Conservation (phyloP, 2,113 vertebrate genomes). For the Glareola pratincola region DNA sequence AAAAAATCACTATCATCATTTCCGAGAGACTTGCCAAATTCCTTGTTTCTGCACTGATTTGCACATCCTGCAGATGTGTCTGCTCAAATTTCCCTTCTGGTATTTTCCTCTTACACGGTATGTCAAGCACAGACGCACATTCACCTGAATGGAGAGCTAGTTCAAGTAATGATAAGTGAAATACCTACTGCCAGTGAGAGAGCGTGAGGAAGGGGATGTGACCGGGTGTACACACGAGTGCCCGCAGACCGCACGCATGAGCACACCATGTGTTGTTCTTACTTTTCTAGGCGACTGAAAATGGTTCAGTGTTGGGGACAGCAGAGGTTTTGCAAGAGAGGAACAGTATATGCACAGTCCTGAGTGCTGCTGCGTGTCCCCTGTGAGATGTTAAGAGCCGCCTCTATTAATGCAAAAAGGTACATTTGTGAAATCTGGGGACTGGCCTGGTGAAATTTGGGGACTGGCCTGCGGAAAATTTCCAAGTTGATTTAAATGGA, state of each 20-base stretch:
- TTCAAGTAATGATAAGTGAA: neutral
- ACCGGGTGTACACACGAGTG: rapidly evolving
- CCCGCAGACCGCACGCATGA: rapidly evolving
- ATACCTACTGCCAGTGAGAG: neutral
- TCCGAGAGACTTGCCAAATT: conserved; percentile 63
- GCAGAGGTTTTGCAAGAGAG: neutral
- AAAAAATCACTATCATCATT: conserved; percentile 42
- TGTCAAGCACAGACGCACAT: neutral
- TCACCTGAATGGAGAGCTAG: neutral
- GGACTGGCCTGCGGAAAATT: neutral
- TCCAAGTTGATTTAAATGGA: neutral
- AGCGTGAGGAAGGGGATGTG: neutral
- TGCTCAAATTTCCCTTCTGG: conserved; percentile 8
- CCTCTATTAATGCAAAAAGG: neutral
- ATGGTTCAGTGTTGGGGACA: neutral
- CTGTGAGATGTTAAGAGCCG: neutral
- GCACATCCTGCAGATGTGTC: conserved; percentile 68
- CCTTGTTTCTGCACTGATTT: conserved; percentile 22
- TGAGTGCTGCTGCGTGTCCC: rapidly evolving
- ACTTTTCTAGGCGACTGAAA: neutral
- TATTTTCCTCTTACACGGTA: neutral
- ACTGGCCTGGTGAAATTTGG: neutral
- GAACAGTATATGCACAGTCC: neutral
- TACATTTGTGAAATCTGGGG: neutral
- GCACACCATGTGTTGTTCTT: rapidly evolving